A percentile compares a stretch with the other conserved stretches of the same genome.
phyloP scores from a whole-genome alignment of 2,888 invertebrate genomes.

The Campoletis raptor region DNA sequence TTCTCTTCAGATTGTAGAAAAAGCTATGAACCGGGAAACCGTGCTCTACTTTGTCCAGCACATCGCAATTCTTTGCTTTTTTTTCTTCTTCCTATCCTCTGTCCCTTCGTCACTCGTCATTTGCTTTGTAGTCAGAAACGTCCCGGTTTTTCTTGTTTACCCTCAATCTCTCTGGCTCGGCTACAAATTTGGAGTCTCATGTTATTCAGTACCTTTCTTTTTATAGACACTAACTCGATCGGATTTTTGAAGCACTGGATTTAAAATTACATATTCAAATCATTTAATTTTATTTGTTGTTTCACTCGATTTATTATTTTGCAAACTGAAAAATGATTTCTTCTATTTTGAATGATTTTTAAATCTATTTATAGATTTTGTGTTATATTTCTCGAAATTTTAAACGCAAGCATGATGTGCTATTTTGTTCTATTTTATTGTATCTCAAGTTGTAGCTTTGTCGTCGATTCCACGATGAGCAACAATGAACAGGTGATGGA shows the following conservation, averaged over 20 bases:
- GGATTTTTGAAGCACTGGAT: not conserved
- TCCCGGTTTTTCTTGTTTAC: slow-evolving; percentile 29
- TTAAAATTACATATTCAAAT: not conserved
- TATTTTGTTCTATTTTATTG: no score
- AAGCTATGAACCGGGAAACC: not conserved
- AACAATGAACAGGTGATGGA: no score
- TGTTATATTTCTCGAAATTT: no score
- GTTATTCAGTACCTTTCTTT: not conserved
- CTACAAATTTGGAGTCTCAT: slow-evolving; percentile 18
- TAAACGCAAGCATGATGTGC: no score
- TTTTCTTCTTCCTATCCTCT: slow-evolving; percentile 26
- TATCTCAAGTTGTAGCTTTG: no score
- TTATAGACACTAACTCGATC: not conserved
- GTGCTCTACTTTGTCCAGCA: slow-evolving; percentile 31
- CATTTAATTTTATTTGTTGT: not conserved
- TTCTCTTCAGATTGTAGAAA: slow-evolving; percentile 5
- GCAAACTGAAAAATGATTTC: not conserved
- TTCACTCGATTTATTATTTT: not conserved
- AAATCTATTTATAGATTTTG: no score
- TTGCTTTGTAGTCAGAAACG: slow-evolving; percentile 45
- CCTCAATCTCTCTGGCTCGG: not conserved
- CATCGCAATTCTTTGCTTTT: slow-evolving; percentile 16
- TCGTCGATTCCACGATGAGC: no score
- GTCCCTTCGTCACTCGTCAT: slow-evolving; percentile 40
- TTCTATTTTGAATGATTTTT: not conserved